These are phyloP conservation scores for Megaceryle torquata DNA, from an alignment of 2,113 vertebrate genomes.

Conservation along the genomic window DNA sequence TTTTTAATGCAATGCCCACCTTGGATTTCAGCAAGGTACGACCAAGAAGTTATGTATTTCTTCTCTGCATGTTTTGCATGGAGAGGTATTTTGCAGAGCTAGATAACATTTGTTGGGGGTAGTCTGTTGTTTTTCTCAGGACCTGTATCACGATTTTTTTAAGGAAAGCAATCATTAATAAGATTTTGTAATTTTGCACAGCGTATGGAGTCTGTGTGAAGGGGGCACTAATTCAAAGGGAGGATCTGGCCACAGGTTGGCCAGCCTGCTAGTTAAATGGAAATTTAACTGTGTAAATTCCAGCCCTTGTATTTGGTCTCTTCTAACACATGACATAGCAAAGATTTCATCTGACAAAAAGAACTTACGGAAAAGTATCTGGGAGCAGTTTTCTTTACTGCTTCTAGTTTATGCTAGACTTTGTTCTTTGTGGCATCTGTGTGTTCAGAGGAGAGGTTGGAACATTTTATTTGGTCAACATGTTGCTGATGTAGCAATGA, in stretches of 20 bases:
- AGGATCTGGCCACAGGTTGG: not conserved
- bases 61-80: not conserved
- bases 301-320: fast-evolving
- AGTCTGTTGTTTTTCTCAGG: not conserved
- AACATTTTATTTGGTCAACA: not conserved
- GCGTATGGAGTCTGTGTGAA: fast-evolving
- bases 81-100: not conserved
- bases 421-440: not conserved
- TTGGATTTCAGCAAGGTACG: not conserved
- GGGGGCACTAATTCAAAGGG: not conserved
- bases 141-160: not conserved
- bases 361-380: not conserved
- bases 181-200: fast-evolving
- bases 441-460: not conserved
- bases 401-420: not conserved
- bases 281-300: not conserved
- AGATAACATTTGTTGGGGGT: not conserved
- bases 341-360: not conserved
- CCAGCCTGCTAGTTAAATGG: not conserved
- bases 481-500: not conserved
- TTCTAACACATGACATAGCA: not conserved
- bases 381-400: not conserved
- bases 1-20: not conserved
- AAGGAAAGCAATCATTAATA: not conserved
- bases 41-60: not conserved